Evolutionary conservation across 2,113 vertebrate species (phyloP), one percentile per base, ranked within the genome.

Genomic region (Sapayoa aenigma): DNA sequence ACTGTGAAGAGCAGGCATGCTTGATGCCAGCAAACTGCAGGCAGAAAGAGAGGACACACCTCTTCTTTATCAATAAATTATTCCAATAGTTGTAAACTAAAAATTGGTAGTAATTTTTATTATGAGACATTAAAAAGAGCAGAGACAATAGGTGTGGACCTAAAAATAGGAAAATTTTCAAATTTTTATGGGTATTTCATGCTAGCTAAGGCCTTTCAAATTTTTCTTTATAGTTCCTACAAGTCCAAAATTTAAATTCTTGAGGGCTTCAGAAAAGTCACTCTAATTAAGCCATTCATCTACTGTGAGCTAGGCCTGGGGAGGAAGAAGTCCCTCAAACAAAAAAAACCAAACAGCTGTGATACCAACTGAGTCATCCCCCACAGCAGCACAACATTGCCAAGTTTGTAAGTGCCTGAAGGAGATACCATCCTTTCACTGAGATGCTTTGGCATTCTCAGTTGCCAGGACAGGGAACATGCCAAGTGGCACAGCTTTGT

Each of bases 381-480:
- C 24, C 31, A n/a, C 9, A 60, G 63, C 0, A 56, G 53, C 28
- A 37, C 0, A 0, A 15, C 37, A 39, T 8, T 7, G 63, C 13
- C 67, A 41, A 15, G n/a, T 27, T 24, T 56, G 59, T 66, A 42
- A 42, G 19, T 31, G 41, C n/a, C 22, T 1, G 1, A 33, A 69
- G 46, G 63, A 18, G n/a, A 68, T 35, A 86, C 18, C 27, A 28
- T 46, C 58, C 41, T 55, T 62, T 35, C 84, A 39, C 13, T 12
- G 49, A 93, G 62, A 41, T 44, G 16, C 33, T 60, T 28, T 7
- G 7, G 39, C 6, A 1, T 49, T 56, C 47, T 42, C 14, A 37
- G 42, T 31, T 44, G 22, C 24, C 49, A 55, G 42, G 18, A 55
- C 5, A 42, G 13, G 20, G 28, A 89, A 53, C 0, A 1, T 20